Evolutionary conservation across 2,797 vertebrate species (phyloP), one percentile per base, ranked within the genome.

Genomic region (Fratercula arctica): DNA sequence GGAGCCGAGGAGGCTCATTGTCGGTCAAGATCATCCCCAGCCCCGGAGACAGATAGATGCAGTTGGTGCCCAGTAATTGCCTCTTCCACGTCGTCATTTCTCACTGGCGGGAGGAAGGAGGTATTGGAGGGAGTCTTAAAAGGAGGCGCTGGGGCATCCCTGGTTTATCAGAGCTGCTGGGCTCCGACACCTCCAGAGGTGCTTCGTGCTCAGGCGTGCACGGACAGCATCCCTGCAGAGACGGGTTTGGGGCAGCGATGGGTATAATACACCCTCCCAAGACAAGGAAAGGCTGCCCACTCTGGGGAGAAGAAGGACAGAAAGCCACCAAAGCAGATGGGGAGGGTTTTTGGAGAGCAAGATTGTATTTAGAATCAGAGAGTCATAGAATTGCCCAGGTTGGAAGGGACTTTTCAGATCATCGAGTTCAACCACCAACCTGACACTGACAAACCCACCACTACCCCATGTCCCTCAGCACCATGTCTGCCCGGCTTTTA

Each of bases 1-100:
- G 57, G 81, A 93, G 80, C 84, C 15, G 28, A 67, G 92, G 91
- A 95, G 89, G 77, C 56, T 96, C 85, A 24, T 82, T 91, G 92
- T 89, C 85, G 31, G 68, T 84, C 61, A 54, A 78, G 93, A 67
- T 64, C 76, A 26, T 89, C 26, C 73, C 74, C 66, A 28, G 54
- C 54, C 16, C 87, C 6, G 6, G 94, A 95, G 94, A 63, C 3
- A 41, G 82, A 21, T 19, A 57, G 90, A 81, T 21, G 64, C 68
- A 61, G 68, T 23, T 20, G 37, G 56, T 82, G 70, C 21, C 92
- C 81, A 70, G 18, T 48, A 84, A 90, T n/a, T 64, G 78, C 45
- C 43, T 94, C 61, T 81, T 75, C 31, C 72, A 59, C 4, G 0
- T 13, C 24, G 2, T 53, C 18, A 12, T 83, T 90, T 77, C 76